phyloP scores from a whole-genome alignment of 2,888 invertebrate species.

The Maniola hyperantus region DNA sequence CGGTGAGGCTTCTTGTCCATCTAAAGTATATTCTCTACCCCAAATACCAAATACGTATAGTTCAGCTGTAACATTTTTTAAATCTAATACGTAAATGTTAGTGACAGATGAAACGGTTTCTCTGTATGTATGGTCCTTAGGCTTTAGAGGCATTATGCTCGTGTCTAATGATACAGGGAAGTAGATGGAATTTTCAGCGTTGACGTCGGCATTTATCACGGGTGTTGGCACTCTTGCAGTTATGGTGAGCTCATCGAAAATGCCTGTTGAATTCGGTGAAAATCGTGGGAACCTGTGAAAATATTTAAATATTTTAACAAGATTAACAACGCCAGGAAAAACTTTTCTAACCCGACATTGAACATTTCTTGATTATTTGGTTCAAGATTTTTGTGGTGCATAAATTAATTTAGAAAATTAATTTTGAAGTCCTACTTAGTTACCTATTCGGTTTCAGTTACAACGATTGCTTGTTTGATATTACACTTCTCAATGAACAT shows the following conservation, averaged over 20 bases:
- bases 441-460: too few species aligned
- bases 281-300: slow-evolving; percentile 71
- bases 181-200: slow-evolving; percentile 61
- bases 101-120: slow-evolving; percentile 36
- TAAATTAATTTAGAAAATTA: too few species aligned
- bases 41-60: slow-evolving; percentile 79
- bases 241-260: slow-evolving; percentile 74
- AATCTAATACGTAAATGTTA: slow-evolving; percentile 49
- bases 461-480: too few species aligned
- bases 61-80: slow-evolving; percentile 53
- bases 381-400: too few species aligned
- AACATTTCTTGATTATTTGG: too few species aligned
- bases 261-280: slow-evolving; percentile 58
- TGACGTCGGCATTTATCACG: slow-evolving; percentile 42
- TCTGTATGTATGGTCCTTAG: slow-evolving; percentile 55
- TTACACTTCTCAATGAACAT: too few species aligned
- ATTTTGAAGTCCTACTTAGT: too few species aligned
- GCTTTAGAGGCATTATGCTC: slow-evolving; percentile 75
- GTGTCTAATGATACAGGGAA: slow-evolving; percentile 77
- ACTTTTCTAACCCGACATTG: too few species aligned
- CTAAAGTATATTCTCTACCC: slow-evolving; percentile 75
- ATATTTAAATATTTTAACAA: not conserved
- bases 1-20: slow-evolving; percentile 48
- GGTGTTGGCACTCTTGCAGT: slow-evolving; percentile 69
- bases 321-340: too few species aligned